These are phyloP conservation scores for Leiothrix lutea DNA, from an alignment of 2,113 vertebrate species.

Conservation along the genomic window DNA sequence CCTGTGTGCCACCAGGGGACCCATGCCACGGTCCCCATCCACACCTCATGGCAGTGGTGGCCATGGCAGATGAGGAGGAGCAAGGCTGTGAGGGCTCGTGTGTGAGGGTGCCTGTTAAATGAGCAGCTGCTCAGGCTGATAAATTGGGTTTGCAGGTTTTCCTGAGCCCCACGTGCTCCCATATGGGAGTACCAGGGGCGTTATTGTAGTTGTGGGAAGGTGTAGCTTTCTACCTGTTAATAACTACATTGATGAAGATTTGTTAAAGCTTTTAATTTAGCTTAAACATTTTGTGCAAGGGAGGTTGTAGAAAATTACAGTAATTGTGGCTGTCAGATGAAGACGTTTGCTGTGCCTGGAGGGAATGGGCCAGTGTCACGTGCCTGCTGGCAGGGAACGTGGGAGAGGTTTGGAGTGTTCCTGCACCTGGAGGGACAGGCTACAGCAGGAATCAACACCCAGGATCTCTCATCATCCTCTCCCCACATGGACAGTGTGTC, in stretches of 20 bases:
- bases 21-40: neutral
- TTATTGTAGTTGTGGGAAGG: slow-evolving; percentile 8
- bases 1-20: neutral
- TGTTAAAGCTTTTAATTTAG: slow-evolving; percentile 50
- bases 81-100: fast-evolving
- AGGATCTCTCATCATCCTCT: neutral
- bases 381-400: neutral
- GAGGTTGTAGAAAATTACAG: slow-evolving; percentile 47
- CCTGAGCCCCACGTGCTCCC: fast-evolving
- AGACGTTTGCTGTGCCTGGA: slow-evolving; percentile 8
- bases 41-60: fast-evolving
- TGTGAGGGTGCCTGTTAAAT: neutral
- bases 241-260: slow-evolving; percentile 16
- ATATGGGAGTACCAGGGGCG: neutral
- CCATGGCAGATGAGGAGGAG: fast-evolving
- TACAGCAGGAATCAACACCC: neutral
- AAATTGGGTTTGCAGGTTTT: neutral
- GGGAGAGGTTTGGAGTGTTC: neutral
- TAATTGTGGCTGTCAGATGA: slow-evolving; percentile 44
- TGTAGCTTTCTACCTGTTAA: slow-evolving; percentile 51
- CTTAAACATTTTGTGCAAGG: slow-evolving; percentile 39
- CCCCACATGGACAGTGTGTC: fast-evolving
- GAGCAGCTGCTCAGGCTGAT: neutral
- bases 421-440: neutral
- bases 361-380: fast-evolving